phyloP scores from a whole-genome alignment of 2,797 vertebrate genomes.

The Eulemur mongoz region DNA sequence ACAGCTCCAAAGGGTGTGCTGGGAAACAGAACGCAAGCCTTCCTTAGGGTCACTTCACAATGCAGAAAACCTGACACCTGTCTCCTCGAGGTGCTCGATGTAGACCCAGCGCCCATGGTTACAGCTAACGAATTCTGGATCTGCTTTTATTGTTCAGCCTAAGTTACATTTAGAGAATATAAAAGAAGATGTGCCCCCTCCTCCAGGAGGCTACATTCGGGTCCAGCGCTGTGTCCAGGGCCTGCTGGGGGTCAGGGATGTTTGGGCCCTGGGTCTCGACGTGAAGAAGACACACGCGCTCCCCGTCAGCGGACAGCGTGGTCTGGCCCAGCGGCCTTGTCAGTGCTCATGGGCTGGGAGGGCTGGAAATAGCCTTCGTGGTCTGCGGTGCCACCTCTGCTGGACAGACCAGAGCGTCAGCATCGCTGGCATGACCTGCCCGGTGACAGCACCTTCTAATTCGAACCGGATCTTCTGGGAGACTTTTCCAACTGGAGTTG shows the following conservation, averaged over 20 bases:
- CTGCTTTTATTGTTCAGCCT: not conserved
- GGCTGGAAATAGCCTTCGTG: not conserved
- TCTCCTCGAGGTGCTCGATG: rapidly evolving
- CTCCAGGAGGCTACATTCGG: rapidly evolving
- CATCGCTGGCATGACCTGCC: rapidly evolving
- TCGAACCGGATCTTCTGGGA: not conserved
- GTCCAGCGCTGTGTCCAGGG: not conserved
- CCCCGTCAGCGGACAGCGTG: rapidly evolving
- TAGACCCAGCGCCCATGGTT: rapidly evolving
- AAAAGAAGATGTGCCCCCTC: not conserved
- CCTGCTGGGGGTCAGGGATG: too few relatives aligned
- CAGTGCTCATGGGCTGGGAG: too few relatives aligned
- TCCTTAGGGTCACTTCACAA: not conserved
- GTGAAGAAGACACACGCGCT: not conserved
- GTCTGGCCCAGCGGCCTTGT: not conserved
- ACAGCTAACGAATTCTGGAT: too few relatives aligned
- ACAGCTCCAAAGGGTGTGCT: rapidly evolving
- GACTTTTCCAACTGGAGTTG: not conserved
- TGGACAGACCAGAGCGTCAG: too few relatives aligned
- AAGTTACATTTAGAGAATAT: not conserved
- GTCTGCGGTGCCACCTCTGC: not conserved
- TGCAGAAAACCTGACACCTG: rapidly evolving
- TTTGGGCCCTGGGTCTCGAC: not conserved
- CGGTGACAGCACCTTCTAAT: not conserved
- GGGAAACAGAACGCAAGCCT: rapidly evolving